These are phyloP conservation scores for Campoplex nolae DNA, from an alignment of 2,888 invertebrate species.

Conservation along the genomic window DNA sequence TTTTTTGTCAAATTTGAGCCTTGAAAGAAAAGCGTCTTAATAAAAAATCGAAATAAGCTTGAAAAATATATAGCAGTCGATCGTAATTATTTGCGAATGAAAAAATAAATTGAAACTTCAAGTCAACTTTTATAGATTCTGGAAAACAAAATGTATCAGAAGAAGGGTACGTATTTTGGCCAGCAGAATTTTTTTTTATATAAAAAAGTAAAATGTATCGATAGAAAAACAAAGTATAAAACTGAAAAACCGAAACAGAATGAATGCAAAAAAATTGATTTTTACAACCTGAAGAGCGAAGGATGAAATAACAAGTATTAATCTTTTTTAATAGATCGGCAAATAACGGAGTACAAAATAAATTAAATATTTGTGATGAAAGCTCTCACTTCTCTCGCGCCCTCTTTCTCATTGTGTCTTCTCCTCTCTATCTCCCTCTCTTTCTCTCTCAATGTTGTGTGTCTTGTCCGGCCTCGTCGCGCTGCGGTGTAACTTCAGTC, in stretches of 20 bases:
- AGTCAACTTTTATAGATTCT: background rate
- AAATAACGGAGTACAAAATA: background rate
- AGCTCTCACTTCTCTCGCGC: background rate
- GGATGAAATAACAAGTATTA: background rate
- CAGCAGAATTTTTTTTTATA: too few relatives aligned
- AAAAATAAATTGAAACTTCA: background rate
- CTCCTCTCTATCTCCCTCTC: conserved; percentile 32
- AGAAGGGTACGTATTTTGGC: too few relatives aligned
- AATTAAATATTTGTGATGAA: background rate
- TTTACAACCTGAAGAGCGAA: background rate
- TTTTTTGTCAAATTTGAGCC: background rate
- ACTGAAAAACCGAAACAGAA: background rate
- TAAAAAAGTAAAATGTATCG: background rate
- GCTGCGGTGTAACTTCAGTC: conserved; percentile 64
- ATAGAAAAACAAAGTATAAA: background rate
- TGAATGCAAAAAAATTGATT: background rate
- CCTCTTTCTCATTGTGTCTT: background rate
- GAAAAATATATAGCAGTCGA: too few relatives aligned
- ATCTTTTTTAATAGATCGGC: background rate
- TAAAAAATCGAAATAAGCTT: too few relatives aligned
- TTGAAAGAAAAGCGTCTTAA: too few relatives aligned
- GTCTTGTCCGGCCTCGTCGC: conserved; percentile 78
- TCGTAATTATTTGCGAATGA: too few relatives aligned
- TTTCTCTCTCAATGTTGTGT: conserved; percentile 75
- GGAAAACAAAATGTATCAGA: background rate